Percentiles rank a stretch among this genome's conserved stretches.
Conservation (phyloP, 2,888 invertebrate species). For the Mimachlamys varia region DNA sequence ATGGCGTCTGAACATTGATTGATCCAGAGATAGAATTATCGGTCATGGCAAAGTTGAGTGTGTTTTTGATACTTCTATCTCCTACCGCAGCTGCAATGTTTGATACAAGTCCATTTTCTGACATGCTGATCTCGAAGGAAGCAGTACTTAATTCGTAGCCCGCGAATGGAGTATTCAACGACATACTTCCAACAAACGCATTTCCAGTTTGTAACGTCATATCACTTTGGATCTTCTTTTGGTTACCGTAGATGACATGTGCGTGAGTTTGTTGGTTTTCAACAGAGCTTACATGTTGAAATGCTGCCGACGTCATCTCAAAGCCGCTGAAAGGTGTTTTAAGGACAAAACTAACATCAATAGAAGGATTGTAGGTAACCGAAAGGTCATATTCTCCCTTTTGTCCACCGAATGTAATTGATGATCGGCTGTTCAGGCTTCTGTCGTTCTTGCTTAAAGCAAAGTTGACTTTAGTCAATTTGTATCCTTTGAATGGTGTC, state of each 20-base stretch:
- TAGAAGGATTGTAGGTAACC: not conserved
- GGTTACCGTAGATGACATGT: not conserved
- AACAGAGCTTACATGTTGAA: not conserved
- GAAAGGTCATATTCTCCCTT: constrained; percentile 41
- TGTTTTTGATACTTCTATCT: not conserved
- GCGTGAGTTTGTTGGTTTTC: not conserved
- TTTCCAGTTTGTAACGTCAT: not conserved
- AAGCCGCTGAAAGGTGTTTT: constrained; percentile 43
- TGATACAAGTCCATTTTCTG: not conserved
- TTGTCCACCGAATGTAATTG: constrained; percentile 43
- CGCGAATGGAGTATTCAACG: constrained; percentile 37
- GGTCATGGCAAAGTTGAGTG: not conserved
- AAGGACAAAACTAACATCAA: constrained; percentile 34
- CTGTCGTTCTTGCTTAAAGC: constrained; percentile 45
- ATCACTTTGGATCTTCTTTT: not conserved
- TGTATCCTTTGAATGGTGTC: constrained; percentile 61
- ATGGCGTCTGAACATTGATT: constrained; percentile 43
- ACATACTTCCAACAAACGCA: not conserved
- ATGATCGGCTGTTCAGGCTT: constrained; percentile 47
- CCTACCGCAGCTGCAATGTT: not conserved
- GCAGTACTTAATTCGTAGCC: constrained; percentile 42
- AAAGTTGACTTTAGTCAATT: constrained; percentile 46
- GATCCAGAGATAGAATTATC: constrained; percentile 38
- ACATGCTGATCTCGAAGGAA: not conserved
- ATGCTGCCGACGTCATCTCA: constrained; percentile 10